These are phyloP conservation scores for Pollenia amentaria DNA, from an alignment of 2,888 invertebrate species.

Conservation along the genomic window DNA sequence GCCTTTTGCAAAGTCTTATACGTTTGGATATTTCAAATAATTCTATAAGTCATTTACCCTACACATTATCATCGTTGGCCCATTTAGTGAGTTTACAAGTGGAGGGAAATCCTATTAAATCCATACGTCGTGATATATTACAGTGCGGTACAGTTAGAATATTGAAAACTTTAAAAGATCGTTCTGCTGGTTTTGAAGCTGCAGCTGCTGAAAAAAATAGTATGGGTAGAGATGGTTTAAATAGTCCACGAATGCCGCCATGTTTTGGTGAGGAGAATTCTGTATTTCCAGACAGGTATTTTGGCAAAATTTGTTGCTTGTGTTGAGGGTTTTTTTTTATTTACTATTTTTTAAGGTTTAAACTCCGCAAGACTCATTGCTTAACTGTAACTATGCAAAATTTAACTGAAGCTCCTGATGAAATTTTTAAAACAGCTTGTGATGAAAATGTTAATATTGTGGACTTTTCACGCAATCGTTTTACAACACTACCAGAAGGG, in stretches of 20 bases:
- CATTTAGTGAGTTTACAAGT: slow-evolving; percentile 92
- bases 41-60: slow-evolving; percentile 89
- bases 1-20: slow-evolving; percentile 90
- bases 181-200: slow-evolving; percentile 77
- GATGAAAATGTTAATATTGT: slow-evolving; percentile 90
- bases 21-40: slow-evolving; percentile 95
- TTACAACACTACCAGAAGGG: slow-evolving; percentile 89
- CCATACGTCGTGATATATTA: slow-evolving; percentile 92
- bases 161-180: slow-evolving; percentile 90
- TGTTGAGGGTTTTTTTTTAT: background rate
- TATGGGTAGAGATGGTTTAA: slow-evolving; percentile 82
- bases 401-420: slow-evolving; percentile 88
- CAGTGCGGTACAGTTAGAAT: slow-evolving; percentile 93
- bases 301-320: background rate
- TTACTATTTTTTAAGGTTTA: slow-evolving; percentile 84
- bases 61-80: slow-evolving; percentile 88
- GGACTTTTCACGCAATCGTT: slow-evolving; percentile 93
- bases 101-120: slow-evolving; percentile 94
- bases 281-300: slow-evolving; percentile 80
- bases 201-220: slow-evolving; percentile 77
- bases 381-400: slow-evolving; percentile 85
- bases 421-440: slow-evolving; percentile 89
- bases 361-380: slow-evolving; percentile 86
- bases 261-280: slow-evolving; percentile 70
- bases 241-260: slow-evolving; percentile 75